Conservation (phyloP, 2,797 vertebrate genomes). For the Molothrus ater region DNA sequence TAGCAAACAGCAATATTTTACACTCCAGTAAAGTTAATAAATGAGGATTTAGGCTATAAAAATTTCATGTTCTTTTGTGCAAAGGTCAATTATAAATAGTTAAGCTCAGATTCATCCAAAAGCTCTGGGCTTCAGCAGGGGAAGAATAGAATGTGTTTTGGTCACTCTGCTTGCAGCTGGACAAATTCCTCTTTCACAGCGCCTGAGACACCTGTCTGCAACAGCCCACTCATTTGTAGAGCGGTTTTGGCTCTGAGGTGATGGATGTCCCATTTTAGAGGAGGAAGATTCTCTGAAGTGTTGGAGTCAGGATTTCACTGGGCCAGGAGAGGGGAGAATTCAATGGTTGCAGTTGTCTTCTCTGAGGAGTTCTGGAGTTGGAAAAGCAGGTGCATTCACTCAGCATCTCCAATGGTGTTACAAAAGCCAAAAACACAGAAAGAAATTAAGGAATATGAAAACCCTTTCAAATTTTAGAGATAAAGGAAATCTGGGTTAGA, state of each 20-base stretch:
- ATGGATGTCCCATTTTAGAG: background rate
- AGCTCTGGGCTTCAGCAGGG: slow-evolving; percentile 42
- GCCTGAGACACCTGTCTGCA: slow-evolving; percentile 23
- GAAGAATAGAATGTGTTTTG: slow-evolving; percentile 70
- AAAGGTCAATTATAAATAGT: slow-evolving; percentile 86
- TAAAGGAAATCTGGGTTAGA: background rate
- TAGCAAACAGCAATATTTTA: slow-evolving; percentile 84
- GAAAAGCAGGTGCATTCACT: background rate
- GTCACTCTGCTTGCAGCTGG: slow-evolving; percentile 64
- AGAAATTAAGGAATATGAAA: background rate
- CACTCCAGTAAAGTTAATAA: slow-evolving; percentile 85
- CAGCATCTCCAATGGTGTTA: background rate
- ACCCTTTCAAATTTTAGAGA: background rate
- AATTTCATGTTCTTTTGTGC: slow-evolving; percentile 82
- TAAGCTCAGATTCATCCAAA: slow-evolving; percentile 80
- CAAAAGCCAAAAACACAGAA: background rate
- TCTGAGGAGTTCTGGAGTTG: background rate
- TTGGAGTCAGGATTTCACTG: background rate
- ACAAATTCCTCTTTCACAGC: slow-evolving; percentile 46
- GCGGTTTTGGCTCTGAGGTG: background rate
- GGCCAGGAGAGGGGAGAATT: background rate
- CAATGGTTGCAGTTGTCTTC: background rate
- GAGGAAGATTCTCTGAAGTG: background rate
- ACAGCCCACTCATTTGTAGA: background rate
- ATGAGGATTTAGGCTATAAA: slow-evolving; percentile 83